Conservation (phyloP, 2,797 vertebrate genomes). For the Smutsia gigantea region DNA sequence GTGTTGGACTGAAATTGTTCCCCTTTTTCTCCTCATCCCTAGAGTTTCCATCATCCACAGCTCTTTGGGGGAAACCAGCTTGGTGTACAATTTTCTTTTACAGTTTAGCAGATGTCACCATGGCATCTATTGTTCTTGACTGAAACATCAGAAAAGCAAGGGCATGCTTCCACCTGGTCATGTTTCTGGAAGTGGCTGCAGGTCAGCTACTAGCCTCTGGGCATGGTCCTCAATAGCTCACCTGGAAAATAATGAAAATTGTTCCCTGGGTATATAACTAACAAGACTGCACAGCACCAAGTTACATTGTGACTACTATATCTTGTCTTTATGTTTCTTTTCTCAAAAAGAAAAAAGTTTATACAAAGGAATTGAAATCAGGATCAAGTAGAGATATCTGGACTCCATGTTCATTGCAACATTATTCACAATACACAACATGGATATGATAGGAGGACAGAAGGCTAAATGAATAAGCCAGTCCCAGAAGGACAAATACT, state of each 20-base stretch:
- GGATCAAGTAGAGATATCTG: background rate
- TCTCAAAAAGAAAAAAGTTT: background rate
- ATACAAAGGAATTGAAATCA: background rate
- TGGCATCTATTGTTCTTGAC: background rate
- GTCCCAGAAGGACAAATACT: background rate
- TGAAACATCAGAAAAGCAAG: conserved; percentile 42
- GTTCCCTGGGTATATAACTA: conserved; percentile 64
- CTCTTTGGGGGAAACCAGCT: background rate
- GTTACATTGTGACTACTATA: conserved; percentile 69
- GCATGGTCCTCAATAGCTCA: conserved; percentile 43
- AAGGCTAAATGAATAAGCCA: background rate
- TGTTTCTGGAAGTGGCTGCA: conserved; percentile 9
- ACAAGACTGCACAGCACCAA: background rate
- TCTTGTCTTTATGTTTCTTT: conserved; percentile 20
- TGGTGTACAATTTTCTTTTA: background rate
- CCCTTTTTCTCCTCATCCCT: background rate
- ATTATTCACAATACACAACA: background rate
- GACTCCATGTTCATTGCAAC: background rate
- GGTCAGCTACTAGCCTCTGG: conserved; percentile 63
- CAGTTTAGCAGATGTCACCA: background rate
- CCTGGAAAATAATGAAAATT: conserved; percentile 72
- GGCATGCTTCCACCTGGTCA: conserved; percentile 68
- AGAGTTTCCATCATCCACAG: background rate
- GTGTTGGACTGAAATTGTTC: background rate
- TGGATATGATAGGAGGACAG: background rate